Percentiles rank a stretch among this genome's conserved stretches.
Evolutionary conservation across 2,797 vertebrate species (phyloP).

Genomic region (Centropyge bicolor): DNA sequence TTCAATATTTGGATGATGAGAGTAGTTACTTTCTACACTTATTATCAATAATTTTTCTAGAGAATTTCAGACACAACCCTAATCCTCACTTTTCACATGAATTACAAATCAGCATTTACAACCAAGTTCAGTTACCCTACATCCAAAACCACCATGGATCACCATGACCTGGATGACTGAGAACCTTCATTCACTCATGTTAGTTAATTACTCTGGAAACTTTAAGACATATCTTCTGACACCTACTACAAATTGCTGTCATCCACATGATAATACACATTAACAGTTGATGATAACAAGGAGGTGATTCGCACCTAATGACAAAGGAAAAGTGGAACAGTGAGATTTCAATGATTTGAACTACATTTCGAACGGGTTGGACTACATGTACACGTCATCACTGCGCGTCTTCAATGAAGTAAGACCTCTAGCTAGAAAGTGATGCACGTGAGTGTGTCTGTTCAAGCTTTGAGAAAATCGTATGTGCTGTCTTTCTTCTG

Average conservation of each 20-base stretch:
- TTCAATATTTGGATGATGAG: not conserved
- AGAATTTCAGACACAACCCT: too few relatives aligned
- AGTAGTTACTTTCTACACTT: not conserved
- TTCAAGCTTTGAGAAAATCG: not conserved
- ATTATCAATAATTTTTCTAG: not conserved
- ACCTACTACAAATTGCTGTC: not conserved
- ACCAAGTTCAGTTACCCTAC: too few relatives aligned
- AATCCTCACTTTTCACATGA: not conserved
- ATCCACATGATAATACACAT: not conserved
- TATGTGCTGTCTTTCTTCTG: not conserved
- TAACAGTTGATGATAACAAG: slow-evolving; percentile 28
- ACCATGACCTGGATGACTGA: too few relatives aligned
- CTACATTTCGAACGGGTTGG: not conserved
- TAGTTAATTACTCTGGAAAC: too few relatives aligned
- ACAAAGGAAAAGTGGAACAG: not conserved
- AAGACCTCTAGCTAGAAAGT: slow-evolving; percentile 19
- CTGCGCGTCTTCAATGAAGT: not conserved
- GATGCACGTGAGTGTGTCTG: slow-evolving; percentile 58
- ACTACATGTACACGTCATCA: slow-evolving; percentile 69
- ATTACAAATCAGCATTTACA: not conserved
- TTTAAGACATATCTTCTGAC: not conserved
- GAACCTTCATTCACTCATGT: too few relatives aligned
- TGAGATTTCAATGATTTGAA: not conserved
- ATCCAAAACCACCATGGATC: too few relatives aligned
- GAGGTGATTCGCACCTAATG: not conserved